These are phyloP conservation scores for Masnerella sp. DNA, from an alignment of 2,888 invertebrate genomes.

Conservation along the genomic window DNA sequence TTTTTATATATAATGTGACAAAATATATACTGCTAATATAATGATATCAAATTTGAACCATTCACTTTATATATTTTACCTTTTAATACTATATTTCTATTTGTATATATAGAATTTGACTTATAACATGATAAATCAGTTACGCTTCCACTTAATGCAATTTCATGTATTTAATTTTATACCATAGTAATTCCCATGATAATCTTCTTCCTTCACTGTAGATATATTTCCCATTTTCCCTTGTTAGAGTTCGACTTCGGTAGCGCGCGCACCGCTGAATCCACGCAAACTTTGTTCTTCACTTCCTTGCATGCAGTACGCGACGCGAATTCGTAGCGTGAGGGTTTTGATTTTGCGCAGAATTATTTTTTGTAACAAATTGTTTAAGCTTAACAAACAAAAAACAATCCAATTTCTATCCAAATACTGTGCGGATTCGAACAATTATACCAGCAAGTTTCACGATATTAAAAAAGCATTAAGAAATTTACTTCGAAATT, in stretches of 20 bases:
- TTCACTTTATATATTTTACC: too few species aligned
- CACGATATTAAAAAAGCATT: not conserved
- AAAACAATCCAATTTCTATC: too few species aligned
- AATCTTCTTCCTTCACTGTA: not conserved
- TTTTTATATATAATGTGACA: too few species aligned
- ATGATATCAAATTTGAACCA: too few species aligned
- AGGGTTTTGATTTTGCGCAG: constrained; percentile 8
- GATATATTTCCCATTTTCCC: constrained; percentile 7
- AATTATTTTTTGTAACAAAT: not conserved
- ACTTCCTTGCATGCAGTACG: constrained; percentile 18
- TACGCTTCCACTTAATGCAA: too few species aligned
- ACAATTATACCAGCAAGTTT: not conserved
- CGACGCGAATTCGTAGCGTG: constrained; percentile 26
- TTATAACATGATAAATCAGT: too few species aligned
- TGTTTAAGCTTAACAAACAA: not conserved
- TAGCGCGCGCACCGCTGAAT: constrained; percentile 24
- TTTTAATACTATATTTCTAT: too few species aligned
- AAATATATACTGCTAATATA: too few species aligned
- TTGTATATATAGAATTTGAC: too few species aligned
- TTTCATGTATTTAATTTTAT: too few species aligned
- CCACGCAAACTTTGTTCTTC: constrained; percentile 20
- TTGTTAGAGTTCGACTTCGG: constrained; percentile 4
- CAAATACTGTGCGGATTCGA: too few species aligned
- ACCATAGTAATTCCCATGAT: not conserved
- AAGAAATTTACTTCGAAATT: not conserved